Base-by-base conservation (phyloP, 2,888 invertebrate genomes). In the Ichneumoninae sp. region DNA sequence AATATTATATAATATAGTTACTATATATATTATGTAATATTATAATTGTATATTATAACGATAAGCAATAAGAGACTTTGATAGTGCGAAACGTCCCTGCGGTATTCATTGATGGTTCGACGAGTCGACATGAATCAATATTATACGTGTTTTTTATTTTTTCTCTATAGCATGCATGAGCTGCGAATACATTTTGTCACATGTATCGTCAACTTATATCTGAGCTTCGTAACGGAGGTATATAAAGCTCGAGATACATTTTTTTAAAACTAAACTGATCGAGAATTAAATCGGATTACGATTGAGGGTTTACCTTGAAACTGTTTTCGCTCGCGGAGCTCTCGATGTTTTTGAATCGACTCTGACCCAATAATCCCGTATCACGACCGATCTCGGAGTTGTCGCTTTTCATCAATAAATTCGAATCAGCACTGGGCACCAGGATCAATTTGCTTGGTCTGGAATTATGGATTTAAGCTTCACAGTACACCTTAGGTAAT, bases 371-470 rank as follows among this genome's bases (percentile, higher is more conserved):
- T 10, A 71, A 47, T n/a, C 69, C 50, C 3, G 16, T 19, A 5
- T 57, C 44, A 19, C 52, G 16, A 72, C 60, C 60, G 8, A 52
- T 79, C n/a, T 70, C 65, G 5, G 77, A 47, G 36, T 70, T 62
- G 8, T 76, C 65, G 44, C 8, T 75, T 66, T 75, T 81, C 44
- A 81, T 75, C 57, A 75, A 52, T 40, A 75, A 66, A 66, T 66
- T 54, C 13, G 78, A 71, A 66, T 79, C 19, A 4, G 33, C 66
- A 57, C 78, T 66, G 22, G 84, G 81, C 2, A 84, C 30, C 10
- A 82, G 69, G 22, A 79, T 65, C 36, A 81, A 69, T 47, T 70
- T 65, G 70, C 78, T 75, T 47, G 70, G 19, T 30, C 81, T 81
- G 71, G 26, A 81, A 84, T 50, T 44, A 7, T 16, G n/a, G 5